Evolutionary conservation across 2,113 vertebrate species (phyloP).

Genomic region (Chaenogobius annularis): DNA sequence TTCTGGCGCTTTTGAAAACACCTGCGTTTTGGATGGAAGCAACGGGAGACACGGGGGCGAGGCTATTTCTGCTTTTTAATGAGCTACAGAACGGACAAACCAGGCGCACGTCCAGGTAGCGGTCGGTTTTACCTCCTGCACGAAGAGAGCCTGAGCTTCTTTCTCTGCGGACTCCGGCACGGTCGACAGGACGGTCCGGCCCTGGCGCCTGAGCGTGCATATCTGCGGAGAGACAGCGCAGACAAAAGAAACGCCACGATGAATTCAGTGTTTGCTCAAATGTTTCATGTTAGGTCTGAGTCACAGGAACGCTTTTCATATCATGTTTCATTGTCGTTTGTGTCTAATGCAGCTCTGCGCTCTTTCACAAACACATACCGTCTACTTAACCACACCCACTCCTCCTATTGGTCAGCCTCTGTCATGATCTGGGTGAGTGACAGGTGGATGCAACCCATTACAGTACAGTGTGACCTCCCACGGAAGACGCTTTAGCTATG

Average conservation of each 20-base stretch:
- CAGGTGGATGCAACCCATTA: too few relatives aligned
- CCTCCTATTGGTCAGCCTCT: too few relatives aligned
- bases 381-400: neutral
- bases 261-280: slow-evolving; percentile 31
- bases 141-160: slow-evolving; percentile 90
- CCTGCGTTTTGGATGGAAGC: slow-evolving; percentile 30
- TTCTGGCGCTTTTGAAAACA: slow-evolving; percentile 14
- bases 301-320: neutral
- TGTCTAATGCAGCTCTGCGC: neutral
- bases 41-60: slow-evolving; percentile 30
- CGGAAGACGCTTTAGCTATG: too few relatives aligned
- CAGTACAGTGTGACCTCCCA: too few relatives aligned
- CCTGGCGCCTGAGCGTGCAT: slow-evolving; percentile 84
- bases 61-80: neutral
- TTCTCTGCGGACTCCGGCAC: slow-evolving; percentile 89
- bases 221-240: slow-evolving; percentile 77
- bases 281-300: slow-evolving; percentile 12
- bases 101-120: slow-evolving; percentile 30
- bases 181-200: slow-evolving; percentile 84
- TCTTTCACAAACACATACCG: neutral
- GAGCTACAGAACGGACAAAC: slow-evolving; percentile 22
- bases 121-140: slow-evolving; percentile 87
- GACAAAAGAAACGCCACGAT: slow-evolving; percentile 19
- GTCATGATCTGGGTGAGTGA: neutral
- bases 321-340: too few relatives aligned